These are phyloP conservation scores for Strix aluco DNA, from an alignment of 2,113 vertebrate genomes.

Conservation along the genomic window DNA sequence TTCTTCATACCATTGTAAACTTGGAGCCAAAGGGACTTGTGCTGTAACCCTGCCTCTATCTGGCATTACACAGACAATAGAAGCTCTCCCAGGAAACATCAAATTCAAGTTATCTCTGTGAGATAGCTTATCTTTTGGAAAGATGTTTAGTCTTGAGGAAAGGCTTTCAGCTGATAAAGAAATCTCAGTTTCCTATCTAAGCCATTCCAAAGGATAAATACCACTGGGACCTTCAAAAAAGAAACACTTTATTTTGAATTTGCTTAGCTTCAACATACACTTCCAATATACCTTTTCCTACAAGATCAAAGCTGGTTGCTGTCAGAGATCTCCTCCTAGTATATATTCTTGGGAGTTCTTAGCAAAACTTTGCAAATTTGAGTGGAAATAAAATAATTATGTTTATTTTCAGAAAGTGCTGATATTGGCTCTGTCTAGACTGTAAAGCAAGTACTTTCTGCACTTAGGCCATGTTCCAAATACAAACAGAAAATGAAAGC, in stretches of 20 bases:
- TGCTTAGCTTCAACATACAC: background rate
- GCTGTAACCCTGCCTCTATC: background rate
- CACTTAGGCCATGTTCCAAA: background rate
- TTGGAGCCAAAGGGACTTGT: background rate
- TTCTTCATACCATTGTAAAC: background rate
- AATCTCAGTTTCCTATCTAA: background rate
- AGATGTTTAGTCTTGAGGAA: background rate
- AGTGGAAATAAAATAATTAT: background rate
- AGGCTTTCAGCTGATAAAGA: background rate
- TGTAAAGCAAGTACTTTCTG: background rate
- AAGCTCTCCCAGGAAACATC: background rate
- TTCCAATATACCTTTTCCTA: background rate
- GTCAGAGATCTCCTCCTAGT: background rate
- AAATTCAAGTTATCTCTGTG: background rate
- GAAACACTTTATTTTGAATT: background rate
- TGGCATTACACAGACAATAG: background rate
- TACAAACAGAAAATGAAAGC: background rate
- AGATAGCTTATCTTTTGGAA: background rate
- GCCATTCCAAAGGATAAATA: background rate
- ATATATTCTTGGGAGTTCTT: background rate
- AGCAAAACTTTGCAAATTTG: background rate
- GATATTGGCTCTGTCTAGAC: background rate
- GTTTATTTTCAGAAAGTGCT: constrained; percentile 14
- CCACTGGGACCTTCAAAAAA: background rate
- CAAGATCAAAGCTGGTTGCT: background rate